These are phyloP conservation scores for Muntiacus muntjak DNA, from an alignment of 2,113 vertebrate species.

Conservation along the genomic window DNA sequence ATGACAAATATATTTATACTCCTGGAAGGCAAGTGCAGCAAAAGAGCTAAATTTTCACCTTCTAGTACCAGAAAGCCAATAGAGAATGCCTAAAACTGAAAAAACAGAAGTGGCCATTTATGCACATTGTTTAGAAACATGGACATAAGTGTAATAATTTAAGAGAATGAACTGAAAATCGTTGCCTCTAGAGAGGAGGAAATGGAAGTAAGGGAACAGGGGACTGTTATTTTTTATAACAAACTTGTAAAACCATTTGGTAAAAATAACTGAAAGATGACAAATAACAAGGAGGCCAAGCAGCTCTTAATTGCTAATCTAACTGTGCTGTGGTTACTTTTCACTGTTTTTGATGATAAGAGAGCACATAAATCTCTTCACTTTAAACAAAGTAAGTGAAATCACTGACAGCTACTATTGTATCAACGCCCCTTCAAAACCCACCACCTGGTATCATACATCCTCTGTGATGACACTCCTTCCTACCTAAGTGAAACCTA, in stretches of 20 bases:
- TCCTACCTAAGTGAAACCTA: conserved; percentile 14
- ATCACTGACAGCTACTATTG: conserved; percentile 4
- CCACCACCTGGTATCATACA: neutral
- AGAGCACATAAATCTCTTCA: neutral
- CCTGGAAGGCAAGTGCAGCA: neutral
- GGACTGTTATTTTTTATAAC: neutral
- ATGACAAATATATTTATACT: neutral
- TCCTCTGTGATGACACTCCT: neutral
- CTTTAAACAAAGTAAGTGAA: conserved; percentile 16
- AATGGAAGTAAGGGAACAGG: neutral
- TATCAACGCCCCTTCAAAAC: conserved; percentile 14
- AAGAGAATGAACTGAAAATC: neutral
- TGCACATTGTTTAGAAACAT: neutral
- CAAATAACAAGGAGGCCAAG: neutral
- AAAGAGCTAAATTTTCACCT: neutral
- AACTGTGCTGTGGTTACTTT: neutral
- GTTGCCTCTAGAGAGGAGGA: neutral
- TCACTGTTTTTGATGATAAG: conserved; percentile 11
- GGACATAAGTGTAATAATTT: neutral
- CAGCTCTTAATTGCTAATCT: neutral
- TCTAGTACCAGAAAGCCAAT: neutral
- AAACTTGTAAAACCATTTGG: neutral
- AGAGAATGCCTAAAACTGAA: neutral
- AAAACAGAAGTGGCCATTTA: neutral
- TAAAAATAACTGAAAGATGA: conserved; percentile 14